phyloP scores from a whole-genome alignment of 1,140 invertebrate species.

The Mya arenaria region DNA sequence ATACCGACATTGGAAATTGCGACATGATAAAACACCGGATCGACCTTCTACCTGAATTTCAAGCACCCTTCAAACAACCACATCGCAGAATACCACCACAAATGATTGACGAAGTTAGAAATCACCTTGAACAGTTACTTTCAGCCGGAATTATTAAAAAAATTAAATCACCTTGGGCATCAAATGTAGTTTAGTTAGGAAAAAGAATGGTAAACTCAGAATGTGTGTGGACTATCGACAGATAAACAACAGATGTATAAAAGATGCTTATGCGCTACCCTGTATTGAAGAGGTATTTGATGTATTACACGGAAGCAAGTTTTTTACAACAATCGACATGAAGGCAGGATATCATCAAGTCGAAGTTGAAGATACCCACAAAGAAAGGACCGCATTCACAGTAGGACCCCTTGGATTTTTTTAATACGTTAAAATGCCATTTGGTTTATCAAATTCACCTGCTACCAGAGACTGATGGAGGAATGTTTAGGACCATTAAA shows the following conservation, averaged over 20 bases:
- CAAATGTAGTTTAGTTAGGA: neutral
- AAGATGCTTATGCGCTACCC: neutral
- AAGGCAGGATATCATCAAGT: conserved; percentile 13
- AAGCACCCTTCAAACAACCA: neutral
- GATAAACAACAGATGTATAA: no score
- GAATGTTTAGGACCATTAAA: conserved; percentile 18
- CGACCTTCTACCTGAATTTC: neutral
- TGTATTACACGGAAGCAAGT: neutral
- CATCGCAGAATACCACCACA: neutral
- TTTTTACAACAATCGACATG: no score
- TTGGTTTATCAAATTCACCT: conserved; percentile 41
- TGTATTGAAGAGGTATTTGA: conserved; percentile 4
- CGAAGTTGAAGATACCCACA: neutral
- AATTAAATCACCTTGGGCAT: neutral
- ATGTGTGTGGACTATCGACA: neutral
- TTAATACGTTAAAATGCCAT: conserved; percentile 13
- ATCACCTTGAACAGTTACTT: neutral
- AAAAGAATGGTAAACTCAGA: neutral
- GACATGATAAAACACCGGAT: neutral
- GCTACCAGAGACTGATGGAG: conserved; percentile 55
- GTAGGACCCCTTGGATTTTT: no score
- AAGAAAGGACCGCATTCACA: neutral
- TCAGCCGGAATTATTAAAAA: neutral
- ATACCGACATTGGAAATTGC: conserved; percentile 6
- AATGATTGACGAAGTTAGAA: conserved; percentile 1